These are phyloP conservation scores for Lordiphosa fenestrarum DNA, from an alignment of 2,888 invertebrate species.

Conservation along the genomic window DNA sequence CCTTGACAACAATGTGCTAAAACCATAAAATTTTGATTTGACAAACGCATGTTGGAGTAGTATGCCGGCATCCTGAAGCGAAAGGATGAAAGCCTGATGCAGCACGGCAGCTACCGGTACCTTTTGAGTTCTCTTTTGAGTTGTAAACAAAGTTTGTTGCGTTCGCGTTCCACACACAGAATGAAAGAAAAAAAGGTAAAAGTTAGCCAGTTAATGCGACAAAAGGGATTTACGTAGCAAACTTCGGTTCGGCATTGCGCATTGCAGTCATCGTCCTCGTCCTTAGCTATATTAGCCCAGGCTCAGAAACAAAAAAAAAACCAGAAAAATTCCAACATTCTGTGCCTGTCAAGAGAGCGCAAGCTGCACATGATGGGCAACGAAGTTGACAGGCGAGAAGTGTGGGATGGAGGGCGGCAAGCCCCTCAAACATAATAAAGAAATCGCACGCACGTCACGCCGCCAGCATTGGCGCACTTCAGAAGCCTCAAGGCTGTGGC, in stretches of 20 bases:
- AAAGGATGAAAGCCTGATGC: slow-evolving; percentile 6
- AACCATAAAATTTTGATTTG: slow-evolving; percentile 75
- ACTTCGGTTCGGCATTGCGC: slow-evolving; percentile 62
- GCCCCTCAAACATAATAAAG: slow-evolving; percentile 57
- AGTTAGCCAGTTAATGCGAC: slow-evolving; percentile 74
- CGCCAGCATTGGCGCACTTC: slow-evolving; percentile 64
- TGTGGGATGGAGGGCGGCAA: slow-evolving; percentile 7
- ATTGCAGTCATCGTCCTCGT: slow-evolving; percentile 51
- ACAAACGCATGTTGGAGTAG: slow-evolving; percentile 64
- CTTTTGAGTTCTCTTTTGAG: slow-evolving; percentile 52
- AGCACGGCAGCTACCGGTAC: slow-evolving; percentile 46
- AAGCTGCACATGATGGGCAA: slow-evolving; percentile 38
- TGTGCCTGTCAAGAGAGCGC: slow-evolving; percentile 11
- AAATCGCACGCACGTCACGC: slow-evolving; percentile 71
- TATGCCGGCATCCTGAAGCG: slow-evolving; percentile 19
- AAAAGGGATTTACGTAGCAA: slow-evolving; percentile 71
- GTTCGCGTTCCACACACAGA: slow-evolving; percentile 38
- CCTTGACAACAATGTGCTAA: slow-evolving; percentile 69
- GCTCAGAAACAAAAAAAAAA: slow-evolving; percentile 26
- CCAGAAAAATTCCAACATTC: slow-evolving; percentile 26
- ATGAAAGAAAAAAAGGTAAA: slow-evolving; percentile 55
- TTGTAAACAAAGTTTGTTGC: slow-evolving; percentile 73
- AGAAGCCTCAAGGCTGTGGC: slow-evolving; percentile 54
- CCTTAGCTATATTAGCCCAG: slow-evolving; percentile 49
- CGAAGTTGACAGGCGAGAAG: slow-evolving; percentile 11